Evolutionary conservation across 2,113 vertebrate species (phyloP).

Genomic region (Globicephala melas): DNA sequence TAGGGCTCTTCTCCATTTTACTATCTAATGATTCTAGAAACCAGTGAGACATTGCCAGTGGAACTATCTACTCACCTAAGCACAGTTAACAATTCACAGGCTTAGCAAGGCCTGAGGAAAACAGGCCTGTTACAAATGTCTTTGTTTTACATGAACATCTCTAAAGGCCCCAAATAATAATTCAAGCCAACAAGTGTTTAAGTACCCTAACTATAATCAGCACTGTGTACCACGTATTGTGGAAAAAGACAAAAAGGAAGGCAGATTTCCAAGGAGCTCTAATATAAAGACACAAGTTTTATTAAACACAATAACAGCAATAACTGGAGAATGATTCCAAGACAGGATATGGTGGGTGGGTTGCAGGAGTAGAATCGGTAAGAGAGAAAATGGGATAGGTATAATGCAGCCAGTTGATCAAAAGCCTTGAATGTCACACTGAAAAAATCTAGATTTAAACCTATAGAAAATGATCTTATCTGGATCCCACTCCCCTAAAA

Average conservation of each 20-base stretch:
- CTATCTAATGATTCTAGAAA: conserved; percentile 58
- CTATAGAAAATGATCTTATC: not conserved
- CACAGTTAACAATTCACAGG: conserved; percentile 39
- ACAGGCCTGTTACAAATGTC: conserved; percentile 21
- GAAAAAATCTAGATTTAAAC: conserved; percentile 52
- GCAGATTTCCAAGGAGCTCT: conserved; percentile 9
- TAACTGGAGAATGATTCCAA: conserved; percentile 29
- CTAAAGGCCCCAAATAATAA: conserved; percentile 14
- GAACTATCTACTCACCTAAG: conserved; percentile 41
- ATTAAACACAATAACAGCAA: not conserved
- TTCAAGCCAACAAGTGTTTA: conserved; percentile 42
- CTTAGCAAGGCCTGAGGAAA: conserved; percentile 44
- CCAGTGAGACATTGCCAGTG: not conserved
- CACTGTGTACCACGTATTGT: not conserved
- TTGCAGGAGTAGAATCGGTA: not conserved
- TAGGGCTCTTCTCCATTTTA: conserved; percentile 32
- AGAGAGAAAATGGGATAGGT: conserved; percentile 31
- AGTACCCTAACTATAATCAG: conserved; percentile 7
- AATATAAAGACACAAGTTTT: conserved; percentile 23
- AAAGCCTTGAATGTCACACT: conserved; percentile 29
- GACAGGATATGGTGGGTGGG: not conserved
- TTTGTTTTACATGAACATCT: conserved; percentile 38
- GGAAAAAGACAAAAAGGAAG: not conserved
- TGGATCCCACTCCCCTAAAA: not conserved
- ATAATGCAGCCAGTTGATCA: not conserved